Conservation (phyloP, 2,113 vertebrate species). For the Meriones unguiculatus region DNA sequence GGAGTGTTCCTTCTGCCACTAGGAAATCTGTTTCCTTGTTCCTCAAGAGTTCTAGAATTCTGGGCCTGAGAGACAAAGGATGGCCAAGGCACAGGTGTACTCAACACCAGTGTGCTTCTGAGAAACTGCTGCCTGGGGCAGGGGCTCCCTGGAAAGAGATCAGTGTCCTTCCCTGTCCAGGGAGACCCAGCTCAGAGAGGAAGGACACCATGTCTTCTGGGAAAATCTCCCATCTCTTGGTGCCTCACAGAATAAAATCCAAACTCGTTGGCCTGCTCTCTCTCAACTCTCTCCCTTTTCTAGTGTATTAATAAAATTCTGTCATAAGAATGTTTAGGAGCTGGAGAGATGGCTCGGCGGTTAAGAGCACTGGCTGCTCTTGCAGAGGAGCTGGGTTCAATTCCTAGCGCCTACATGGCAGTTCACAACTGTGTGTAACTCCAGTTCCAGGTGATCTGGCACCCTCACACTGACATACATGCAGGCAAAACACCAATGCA, state of each 20-base stretch:
- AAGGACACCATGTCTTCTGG: background rate
- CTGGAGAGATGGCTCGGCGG: background rate
- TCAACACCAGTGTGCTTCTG: slow-evolving; percentile 41
- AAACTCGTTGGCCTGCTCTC: background rate
- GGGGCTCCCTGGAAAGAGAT: slow-evolving; percentile 32
- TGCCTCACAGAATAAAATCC: background rate
- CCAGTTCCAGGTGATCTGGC: background rate
- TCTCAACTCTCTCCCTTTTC: background rate
- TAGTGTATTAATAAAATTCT: background rate
- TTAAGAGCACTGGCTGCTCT: background rate
- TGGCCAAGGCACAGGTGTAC: background rate
- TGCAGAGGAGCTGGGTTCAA: background rate
- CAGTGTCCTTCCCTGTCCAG: background rate
- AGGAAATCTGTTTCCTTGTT: slow-evolving; percentile 75
- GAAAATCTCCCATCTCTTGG: background rate
- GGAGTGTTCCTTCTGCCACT: slow-evolving; percentile 25
- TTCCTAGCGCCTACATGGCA: background rate
- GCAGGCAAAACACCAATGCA: background rate
- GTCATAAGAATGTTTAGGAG: background rate
- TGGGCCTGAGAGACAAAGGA: slow-evolving; percentile 36
- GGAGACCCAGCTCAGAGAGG: background rate
- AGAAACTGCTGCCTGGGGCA: slow-evolving; percentile 39
- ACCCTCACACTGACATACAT: background rate
- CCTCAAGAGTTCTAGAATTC: background rate
- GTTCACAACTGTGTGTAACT: background rate